A percentile compares a stretch with the other conserved stretches of the same genome.
phyloP scores from a whole-genome alignment of 2,797 vertebrate genomes.

The Poecilia gillii region DNA sequence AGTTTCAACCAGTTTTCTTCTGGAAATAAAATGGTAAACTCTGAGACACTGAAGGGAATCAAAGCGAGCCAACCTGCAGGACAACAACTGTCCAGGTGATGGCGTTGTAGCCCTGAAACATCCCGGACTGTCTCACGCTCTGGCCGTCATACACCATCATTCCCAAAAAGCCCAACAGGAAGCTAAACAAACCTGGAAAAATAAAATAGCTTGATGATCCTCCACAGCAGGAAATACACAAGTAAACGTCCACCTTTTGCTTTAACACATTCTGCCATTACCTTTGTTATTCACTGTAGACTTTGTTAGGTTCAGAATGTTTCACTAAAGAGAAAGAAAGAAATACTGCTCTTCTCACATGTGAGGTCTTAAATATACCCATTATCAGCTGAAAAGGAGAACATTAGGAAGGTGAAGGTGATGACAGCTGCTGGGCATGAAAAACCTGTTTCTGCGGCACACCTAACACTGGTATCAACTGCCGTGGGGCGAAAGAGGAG shows the following conservation, averaged over 20 bases:
- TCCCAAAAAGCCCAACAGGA: slow-evolving; percentile 89
- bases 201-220: background rate
- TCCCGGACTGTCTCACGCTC: slow-evolving; percentile 85
- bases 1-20: background rate
- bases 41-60: background rate
- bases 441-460: slow-evolving; percentile 8
- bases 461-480: background rate
- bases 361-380: background rate
- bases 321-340: background rate
- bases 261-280: background rate
- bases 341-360: background rate
- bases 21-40: background rate
- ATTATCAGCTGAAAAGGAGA: background rate
- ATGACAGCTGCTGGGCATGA: background rate
- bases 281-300: background rate
- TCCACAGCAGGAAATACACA: background rate
- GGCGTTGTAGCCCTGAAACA: slow-evolving; percentile 95
- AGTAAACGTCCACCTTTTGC: background rate
- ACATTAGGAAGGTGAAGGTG: background rate
- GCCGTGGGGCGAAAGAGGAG: background rate
- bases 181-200: slow-evolving; percentile 88
- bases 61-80: slow-evolving; percentile 85
- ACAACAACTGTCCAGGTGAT: slow-evolving; percentile 90
- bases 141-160: slow-evolving; percentile 90
- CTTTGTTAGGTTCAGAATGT: background rate